Evolutionary conservation across 2,888 invertebrate species (phyloP), one percentile per base, ranked within the genome.

Genomic region (Tetheella fluctuosa): DNA sequence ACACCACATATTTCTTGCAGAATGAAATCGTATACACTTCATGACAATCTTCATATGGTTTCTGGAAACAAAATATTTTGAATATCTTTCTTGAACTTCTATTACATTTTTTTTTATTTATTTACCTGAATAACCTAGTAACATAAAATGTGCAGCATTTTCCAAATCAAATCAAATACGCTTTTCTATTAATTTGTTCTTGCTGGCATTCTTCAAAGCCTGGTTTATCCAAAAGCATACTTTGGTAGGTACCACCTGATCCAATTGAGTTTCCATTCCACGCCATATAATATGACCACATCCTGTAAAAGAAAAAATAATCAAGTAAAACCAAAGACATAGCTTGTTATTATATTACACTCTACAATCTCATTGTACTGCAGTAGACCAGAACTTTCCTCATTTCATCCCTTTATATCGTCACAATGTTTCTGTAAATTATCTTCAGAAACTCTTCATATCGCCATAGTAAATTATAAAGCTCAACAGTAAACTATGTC

Each of bases 401-500:
- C 34, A 13, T 34, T 55, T 20, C 34, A 55, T 23, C 55, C 55
- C 55, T 20, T 8, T 34, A 55, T 20, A 37, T 55, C 37, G 55
- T 34, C 55, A 37, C 55, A 34, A 55, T 55, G 23, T 55, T 55
- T 55, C 48, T 34, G 55, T 34, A 34, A 34, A 55, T 55, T 55
- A 55, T 55, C 55, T 34, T 34, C 37, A 55, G 55, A 13, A 34
- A 55, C 55, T 55, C 34, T 34, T 55, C 34, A 55, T 54, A 28
- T 20, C 10, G 34, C 17, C 23, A 55, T 55, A 55, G 55, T 55
- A 20, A 10, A 55, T 12, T 23, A 34, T 6, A 20, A n/a, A 37
- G 20, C 34, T 15, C 34, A 34, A 20, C 55, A 17, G 17, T 54
- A 30, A 10, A n/a, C 28, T 30, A 28, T n/a, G 23, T 28, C 6